Conservation (phyloP, 2,888 invertebrate genomes). For the Nomada ferruginata region DNA sequence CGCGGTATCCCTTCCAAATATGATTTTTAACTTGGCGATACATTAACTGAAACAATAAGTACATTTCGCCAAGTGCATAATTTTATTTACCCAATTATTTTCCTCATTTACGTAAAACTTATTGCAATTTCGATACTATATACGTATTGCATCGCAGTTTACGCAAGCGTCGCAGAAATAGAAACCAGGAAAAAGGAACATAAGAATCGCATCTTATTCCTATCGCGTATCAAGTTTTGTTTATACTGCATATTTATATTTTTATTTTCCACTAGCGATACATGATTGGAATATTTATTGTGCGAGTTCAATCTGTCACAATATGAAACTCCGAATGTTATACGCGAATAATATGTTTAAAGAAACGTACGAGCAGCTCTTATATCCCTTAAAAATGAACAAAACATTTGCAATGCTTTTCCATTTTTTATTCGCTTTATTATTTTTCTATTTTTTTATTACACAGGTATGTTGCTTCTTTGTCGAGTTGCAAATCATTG, state of each 20-base stretch:
- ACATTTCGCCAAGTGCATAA: too few relatives aligned
- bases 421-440: too few relatives aligned
- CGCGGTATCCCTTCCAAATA: slow-evolving; percentile 46
- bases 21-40: too few relatives aligned
- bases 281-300: not conserved
- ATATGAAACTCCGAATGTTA: too few relatives aligned
- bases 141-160: not conserved
- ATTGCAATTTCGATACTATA: too few relatives aligned
- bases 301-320: not conserved
- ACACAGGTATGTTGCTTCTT: not conserved
- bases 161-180: not conserved
- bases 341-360: too few relatives aligned
- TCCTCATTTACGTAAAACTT: slow-evolving; percentile 21
- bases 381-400: too few relatives aligned
- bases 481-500: not conserved
- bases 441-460: not conserved
- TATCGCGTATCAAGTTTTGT: not conserved
- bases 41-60: too few relatives aligned
- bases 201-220: not conserved
- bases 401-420: too few relatives aligned
- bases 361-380: too few relatives aligned
- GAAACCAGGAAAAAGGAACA: not conserved
- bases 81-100: not conserved
- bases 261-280: not conserved
- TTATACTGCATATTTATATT: not conserved